Conservation (phyloP, 1,140 invertebrate genomes). For the Rhopalosiphum padi region DNA sequence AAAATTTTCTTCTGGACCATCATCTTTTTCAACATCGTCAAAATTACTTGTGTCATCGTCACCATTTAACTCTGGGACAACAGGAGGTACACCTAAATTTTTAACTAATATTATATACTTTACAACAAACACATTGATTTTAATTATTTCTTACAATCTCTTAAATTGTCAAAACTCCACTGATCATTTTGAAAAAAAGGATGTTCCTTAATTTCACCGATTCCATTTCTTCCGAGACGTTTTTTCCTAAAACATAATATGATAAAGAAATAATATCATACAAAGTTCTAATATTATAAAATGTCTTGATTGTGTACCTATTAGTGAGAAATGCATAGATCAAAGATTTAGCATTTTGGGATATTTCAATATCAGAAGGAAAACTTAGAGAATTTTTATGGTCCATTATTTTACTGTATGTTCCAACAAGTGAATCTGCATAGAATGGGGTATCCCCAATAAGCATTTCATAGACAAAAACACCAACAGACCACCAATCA, state of each 20-base stretch:
- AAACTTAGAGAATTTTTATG: constrained; percentile 95
- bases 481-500: constrained; percentile 99
- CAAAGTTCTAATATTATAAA: background rate
- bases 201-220: constrained; percentile 94
- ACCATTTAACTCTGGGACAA: constrained; percentile 91
- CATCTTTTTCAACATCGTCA: constrained; percentile 95
- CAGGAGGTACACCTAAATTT: constrained; percentile 81
- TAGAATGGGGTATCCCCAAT: constrained; percentile 99
- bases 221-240: constrained; percentile 90
- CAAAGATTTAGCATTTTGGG: constrained; percentile 87
- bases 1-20: constrained; percentile 88
- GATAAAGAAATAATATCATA: constrained; percentile 20
- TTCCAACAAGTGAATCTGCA: constrained; percentile 96
- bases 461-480: constrained; percentile 98
- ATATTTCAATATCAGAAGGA: constrained; percentile 93
- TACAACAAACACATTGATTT: background rate
- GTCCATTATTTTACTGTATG: constrained; percentile 99
- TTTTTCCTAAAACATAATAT: constrained; percentile 69
- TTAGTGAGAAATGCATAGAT: constrained; percentile 95
- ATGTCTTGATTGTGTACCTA: constrained; percentile 64
- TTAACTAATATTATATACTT: background rate
- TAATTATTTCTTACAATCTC: constrained; percentile 73
- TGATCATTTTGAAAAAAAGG: constrained; percentile 96
- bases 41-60: constrained; percentile 99
- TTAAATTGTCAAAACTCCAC: constrained; percentile 96